Base-by-base conservation (phyloP, 2,113 vertebrate species). In the Thomomys bottae region DNA sequence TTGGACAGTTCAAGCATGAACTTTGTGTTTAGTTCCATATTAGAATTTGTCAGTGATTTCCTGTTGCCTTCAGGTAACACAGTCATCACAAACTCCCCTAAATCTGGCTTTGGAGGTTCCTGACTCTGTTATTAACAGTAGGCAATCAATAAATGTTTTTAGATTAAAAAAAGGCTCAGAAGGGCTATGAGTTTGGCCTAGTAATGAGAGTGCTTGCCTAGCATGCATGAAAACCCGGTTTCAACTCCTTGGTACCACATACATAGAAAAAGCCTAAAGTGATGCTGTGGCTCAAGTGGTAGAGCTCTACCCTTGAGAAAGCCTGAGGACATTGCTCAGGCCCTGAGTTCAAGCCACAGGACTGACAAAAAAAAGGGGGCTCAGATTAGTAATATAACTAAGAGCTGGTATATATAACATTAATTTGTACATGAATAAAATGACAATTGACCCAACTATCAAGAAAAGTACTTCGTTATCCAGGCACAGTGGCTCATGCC, bases 391-490 rank as follows among this genome's bases (percentile, higher is more conserved):
- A 82, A 84, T 66, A 54, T 81, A 76, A 84, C 42, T 76, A 89
- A 54, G 42, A 84, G 11, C 8, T 67, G 42, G 86, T 81, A 94
- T 36, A 84, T 34, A 24, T 3, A 82, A 67, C 15, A 85, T 78
- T 81, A 91, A 84, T n/a, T 30, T 92, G 24, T 67, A 93, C 9
- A 88, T 85, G 42, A 49, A 82, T 84, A 90, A 88, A 88, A 84
- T 30, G 5, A 40, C 30, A 84, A 82, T 32, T 95, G 45, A 88
- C 79, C 85, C 64, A 82, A 38, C 14, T 32, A 34, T n/a, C 1
- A 82, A 26, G 34, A 88, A 91, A 84, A 81, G 34, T 49, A 49
- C 14, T 12, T 3, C 49, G 32, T 77, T n/a, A n/a, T n/a, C n/a
- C n/a, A n/a, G n/a, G n/a, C n/a, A n/a, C n/a, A n/a, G n/a, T n/a